These are phyloP conservation scores for Dromius quadrimaculatus DNA, from an alignment of 2,888 invertebrate species.

Conservation along the genomic window DNA sequence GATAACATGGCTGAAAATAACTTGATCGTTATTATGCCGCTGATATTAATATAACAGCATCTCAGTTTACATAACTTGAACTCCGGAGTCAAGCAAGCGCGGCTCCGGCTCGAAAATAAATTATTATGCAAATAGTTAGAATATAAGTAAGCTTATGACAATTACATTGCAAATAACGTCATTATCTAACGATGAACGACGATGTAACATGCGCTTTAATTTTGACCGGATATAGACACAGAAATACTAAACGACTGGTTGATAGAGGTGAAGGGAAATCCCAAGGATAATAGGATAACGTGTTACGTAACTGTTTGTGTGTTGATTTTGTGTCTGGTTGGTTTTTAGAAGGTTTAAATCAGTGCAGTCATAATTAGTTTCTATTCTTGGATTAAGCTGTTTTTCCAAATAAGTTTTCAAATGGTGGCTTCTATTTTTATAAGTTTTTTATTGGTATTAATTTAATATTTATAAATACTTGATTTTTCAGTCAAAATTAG, in stretches of 20 bases:
- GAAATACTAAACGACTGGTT: constrained; percentile 13
- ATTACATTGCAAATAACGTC: constrained; percentile 1
- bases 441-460: too few relatives aligned
- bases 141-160: constrained; percentile 12
- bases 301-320: constrained; percentile 14
- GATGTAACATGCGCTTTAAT: constrained; percentile 2
- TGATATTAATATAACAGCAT: too few relatives aligned
- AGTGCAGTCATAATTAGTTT: constrained; percentile 10
- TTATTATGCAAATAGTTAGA: constrained; percentile 22
- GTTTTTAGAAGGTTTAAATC: not conserved
- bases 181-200: constrained; percentile 4
- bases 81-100: not conserved
- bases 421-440: too few relatives aligned
- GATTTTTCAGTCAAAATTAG: too few relatives aligned
- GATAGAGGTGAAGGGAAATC: not conserved
- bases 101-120: constrained; percentile 10
- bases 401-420: too few relatives aligned
- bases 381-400: constrained; percentile 15
- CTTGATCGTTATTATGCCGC: too few relatives aligned
- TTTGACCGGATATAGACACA: not conserved
- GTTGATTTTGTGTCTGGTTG: not conserved
- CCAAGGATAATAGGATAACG: constrained; percentile 26
- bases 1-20: too few relatives aligned
- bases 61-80: constrained; percentile 4
- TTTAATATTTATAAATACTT: too few relatives aligned